These are phyloP conservation scores for Anniella stebbinsi DNA, from an alignment of 2,797 vertebrate species.

Conservation along the genomic window DNA sequence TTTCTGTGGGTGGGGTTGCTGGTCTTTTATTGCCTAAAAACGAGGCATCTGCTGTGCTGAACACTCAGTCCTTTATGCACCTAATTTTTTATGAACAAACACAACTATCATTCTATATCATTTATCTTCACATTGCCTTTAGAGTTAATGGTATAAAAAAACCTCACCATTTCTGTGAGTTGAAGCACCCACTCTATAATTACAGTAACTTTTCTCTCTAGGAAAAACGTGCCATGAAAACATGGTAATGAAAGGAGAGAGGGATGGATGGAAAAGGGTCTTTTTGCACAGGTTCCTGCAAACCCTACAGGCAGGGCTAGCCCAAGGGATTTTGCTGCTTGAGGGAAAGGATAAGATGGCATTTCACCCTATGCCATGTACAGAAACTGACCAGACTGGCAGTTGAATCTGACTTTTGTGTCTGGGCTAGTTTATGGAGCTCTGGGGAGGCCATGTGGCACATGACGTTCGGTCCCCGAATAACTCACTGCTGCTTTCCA, in stretches of 20 bases:
- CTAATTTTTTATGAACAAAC: slow-evolving; percentile 1
- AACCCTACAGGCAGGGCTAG: neutral
- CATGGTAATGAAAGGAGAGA: neutral
- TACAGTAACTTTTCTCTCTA: neutral
- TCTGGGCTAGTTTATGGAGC: neutral
- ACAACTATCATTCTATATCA: neutral
- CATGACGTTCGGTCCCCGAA: too few relatives aligned
- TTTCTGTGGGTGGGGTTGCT: neutral
- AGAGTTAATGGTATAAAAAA: neutral
- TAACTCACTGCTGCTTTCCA: neutral
- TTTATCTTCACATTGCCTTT: neutral
- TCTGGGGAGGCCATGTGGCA: neutral
- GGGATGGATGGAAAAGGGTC: neutral
- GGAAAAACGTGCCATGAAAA: neutral
- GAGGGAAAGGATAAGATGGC: neutral
- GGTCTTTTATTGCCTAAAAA: neutral
- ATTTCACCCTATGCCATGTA: neutral
- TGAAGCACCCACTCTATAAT: neutral
- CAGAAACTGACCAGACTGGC: neutral
- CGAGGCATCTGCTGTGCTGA: neutral
- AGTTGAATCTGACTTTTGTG: neutral
- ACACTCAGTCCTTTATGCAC: neutral
- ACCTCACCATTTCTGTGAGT: neutral
- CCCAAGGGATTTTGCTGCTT: neutral
- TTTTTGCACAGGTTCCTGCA: neutral